Percentiles rank a stretch among this genome's conserved stretches.
These are phyloP conservation scores for Drosophila virilis DNA, from an alignment of 1,140 invertebrate species.

Conservation along the genomic window DNA sequence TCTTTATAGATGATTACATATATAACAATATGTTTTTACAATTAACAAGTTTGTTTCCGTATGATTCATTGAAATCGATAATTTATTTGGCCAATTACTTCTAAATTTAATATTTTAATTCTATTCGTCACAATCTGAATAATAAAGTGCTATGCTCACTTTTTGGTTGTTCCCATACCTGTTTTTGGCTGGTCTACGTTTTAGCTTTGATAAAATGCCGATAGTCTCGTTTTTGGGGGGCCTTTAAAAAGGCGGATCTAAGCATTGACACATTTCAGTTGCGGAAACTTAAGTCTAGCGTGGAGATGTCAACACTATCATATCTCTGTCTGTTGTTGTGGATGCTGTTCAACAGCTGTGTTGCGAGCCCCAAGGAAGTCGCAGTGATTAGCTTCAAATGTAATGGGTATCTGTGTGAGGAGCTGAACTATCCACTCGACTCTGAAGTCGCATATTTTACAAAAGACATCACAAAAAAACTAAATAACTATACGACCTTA, in stretches of 20 bases:
- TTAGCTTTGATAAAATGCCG: constrained; percentile 29
- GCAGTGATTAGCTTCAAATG: constrained; percentile 45
- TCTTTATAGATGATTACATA: no score
- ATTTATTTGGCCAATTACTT: no score
- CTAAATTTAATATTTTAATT: neutral
- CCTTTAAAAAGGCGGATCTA: constrained; percentile 49
- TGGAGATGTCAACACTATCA: constrained; percentile 33
- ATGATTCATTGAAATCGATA: neutral
- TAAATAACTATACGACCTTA: constrained; percentile 33
- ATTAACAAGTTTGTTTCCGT: no score
- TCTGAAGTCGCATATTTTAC: constrained; percentile 51
- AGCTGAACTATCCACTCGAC: constrained; percentile 27
- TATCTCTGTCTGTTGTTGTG: constrained; percentile 24
- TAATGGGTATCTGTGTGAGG: constrained; percentile 46
- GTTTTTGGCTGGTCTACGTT: constrained; percentile 40
- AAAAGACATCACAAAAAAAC: constrained; percentile 1
- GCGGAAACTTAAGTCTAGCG: constrained; percentile 33
- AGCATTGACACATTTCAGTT: constrained; percentile 51
- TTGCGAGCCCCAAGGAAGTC: constrained; percentile 20
- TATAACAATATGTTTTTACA: no score
- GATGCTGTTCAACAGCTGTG: constrained; percentile 6
- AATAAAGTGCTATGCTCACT: neutral
- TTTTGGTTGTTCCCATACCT: constrained; percentile 37
- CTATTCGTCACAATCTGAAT: neutral
- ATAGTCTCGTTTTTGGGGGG: constrained; percentile 17